A percentile compares a stretch with the other conserved stretches of the same genome.
These are phyloP conservation scores for Meda fulgida DNA, from an alignment of 2,797 vertebrate species.

Conservation along the genomic window DNA sequence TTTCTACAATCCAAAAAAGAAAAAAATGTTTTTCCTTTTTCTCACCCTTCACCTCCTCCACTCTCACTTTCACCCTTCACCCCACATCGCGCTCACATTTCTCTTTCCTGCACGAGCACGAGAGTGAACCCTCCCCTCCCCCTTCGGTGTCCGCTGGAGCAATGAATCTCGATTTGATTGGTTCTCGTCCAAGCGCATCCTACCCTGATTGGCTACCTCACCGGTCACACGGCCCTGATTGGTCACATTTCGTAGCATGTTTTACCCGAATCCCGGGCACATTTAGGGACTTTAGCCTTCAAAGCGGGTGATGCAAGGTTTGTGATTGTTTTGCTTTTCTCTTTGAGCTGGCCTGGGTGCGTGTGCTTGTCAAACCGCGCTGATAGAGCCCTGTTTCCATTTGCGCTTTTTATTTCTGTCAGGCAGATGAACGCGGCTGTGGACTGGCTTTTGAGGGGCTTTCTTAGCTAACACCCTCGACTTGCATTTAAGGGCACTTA, in stretches of 20 bases:
- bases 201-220: slow-evolving; percentile 73
- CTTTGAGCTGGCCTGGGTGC: slow-evolving; percentile 52
- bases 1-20: neutral
- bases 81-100: slow-evolving; percentile 57
- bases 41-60: slow-evolving; percentile 29
- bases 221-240: slow-evolving; percentile 65
- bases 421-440: slow-evolving; percentile 48
- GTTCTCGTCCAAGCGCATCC: slow-evolving; percentile 63
- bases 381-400: slow-evolving; percentile 6
- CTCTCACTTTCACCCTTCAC: slow-evolving; percentile 8
- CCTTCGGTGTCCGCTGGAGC: slow-evolving; percentile 56
- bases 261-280: slow-evolving; percentile 69
- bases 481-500: slow-evolving; percentile 39
- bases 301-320: slow-evolving; percentile 84
- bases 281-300: slow-evolving; percentile 71
- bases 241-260: slow-evolving; percentile 71
- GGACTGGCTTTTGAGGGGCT: slow-evolving; percentile 54
- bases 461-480: slow-evolving; percentile 55
- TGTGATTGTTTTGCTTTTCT: slow-evolving; percentile 71
- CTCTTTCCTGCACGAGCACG: slow-evolving; percentile 61
- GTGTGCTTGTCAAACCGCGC: slow-evolving; percentile 46
- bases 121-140: slow-evolving; percentile 58
- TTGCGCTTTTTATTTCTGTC: slow-evolving; percentile 18
- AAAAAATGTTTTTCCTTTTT: neutral
- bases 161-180: slow-evolving; percentile 72